Conservation (phyloP, 2,888 invertebrate species). For the Cataglyphis albicans region DNA sequence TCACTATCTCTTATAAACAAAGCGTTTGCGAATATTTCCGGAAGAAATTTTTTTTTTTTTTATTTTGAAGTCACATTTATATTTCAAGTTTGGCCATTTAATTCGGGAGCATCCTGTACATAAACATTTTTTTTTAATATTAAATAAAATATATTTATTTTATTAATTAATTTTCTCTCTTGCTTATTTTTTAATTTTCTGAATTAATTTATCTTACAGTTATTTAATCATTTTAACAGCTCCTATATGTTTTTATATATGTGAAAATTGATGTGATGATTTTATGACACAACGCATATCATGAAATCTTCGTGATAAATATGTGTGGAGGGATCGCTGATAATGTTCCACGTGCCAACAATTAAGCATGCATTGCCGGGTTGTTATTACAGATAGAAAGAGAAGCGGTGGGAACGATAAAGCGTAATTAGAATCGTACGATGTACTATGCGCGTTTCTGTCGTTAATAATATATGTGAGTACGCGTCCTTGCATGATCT, state of each 20-base stretch:
- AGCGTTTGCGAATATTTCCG: too few species aligned
- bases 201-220: background rate
- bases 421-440: slow-evolving; percentile 64
- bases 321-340: slow-evolving; percentile 53
- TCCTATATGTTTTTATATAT: background rate
- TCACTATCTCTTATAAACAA: too few species aligned
- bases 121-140: too few species aligned
- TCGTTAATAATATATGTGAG: slow-evolving; percentile 66
- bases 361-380: slow-evolving; percentile 65
- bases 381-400: slow-evolving; percentile 61
- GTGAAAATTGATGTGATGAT: background rate
- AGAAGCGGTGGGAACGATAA: slow-evolving; percentile 45
- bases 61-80: too few species aligned
- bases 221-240: background rate
- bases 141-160: background rate
- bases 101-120: too few species aligned
- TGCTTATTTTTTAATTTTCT: background rate
- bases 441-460: slow-evolving; percentile 43
- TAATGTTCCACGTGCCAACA: slow-evolving; percentile 73
- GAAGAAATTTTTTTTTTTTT: too few species aligned
- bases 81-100: too few species aligned
- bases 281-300: background rate
- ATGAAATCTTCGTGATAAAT: slow-evolving; percentile 1
- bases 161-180: background rate
- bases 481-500: slow-evolving; percentile 55